These are phyloP conservation scores for Mustela nigripes DNA, from an alignment of 2,113 vertebrate genomes.

Conservation along the genomic window DNA sequence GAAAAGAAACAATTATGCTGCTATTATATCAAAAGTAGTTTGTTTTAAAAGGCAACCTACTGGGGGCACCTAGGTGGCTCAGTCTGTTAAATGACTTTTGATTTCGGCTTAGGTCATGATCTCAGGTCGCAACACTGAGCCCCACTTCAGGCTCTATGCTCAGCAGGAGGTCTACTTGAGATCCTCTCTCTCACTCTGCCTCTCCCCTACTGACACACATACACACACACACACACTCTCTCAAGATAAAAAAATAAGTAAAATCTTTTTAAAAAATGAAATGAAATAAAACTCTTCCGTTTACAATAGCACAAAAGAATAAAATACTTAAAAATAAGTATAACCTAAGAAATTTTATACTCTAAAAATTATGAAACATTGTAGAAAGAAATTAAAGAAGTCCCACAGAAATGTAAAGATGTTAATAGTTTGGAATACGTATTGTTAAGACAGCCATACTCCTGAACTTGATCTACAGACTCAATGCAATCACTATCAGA, in stretches of 20 bases:
- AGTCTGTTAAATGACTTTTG: too few relatives aligned
- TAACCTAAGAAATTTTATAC: background rate
- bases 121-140: too few relatives aligned
- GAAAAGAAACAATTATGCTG: background rate
- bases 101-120: too few relatives aligned
- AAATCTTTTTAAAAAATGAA: background rate
- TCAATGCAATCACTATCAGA: background rate
- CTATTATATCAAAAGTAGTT: background rate
- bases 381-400: constrained; percentile 7
- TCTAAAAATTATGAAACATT: background rate
- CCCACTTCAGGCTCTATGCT: too few relatives aligned
- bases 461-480: background rate
- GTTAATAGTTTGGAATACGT: background rate
- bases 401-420: background rate
- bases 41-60: too few relatives aligned
- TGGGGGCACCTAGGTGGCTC: too few relatives aligned
- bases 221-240: too few relatives aligned
- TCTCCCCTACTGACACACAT: too few relatives aligned
- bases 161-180: too few relatives aligned
- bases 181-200: too few relatives aligned
- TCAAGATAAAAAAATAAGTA: too few relatives aligned
- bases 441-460: background rate
- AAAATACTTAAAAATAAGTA: constrained; percentile 7
- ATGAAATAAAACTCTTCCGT: background rate
- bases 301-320: background rate